A percentile compares a stretch with the other conserved stretches of the same genome.
Conservation (phyloP, 2,888 invertebrate genomes). For the Cosmia trapezina region DNA sequence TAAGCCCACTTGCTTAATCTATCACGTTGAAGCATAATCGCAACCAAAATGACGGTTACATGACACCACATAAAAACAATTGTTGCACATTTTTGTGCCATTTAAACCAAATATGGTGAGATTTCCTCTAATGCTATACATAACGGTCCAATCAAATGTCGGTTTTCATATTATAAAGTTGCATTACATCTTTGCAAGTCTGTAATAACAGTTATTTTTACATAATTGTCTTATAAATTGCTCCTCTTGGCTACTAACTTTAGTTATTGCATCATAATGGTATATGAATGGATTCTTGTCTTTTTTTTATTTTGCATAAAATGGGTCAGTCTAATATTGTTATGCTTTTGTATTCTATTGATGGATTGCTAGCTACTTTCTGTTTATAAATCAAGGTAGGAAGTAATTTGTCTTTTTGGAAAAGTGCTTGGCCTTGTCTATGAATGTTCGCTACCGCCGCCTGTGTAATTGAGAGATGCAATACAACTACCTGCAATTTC, state of each 20-base stretch:
- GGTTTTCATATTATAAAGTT: slow-evolving; percentile 39
- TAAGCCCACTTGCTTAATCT: slow-evolving; percentile 10
- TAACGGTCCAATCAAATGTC: slow-evolving; percentile 49
- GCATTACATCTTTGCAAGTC: slow-evolving; percentile 29
- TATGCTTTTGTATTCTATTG: not conserved
- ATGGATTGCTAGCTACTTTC: slow-evolving; percentile 7
- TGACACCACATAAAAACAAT: slow-evolving; percentile 33
- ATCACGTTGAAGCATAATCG: not conserved
- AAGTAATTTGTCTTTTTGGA: not conserved
- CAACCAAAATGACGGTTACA: slow-evolving; percentile 33
- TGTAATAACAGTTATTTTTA: slow-evolving; percentile 54
- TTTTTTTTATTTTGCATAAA: not conserved
- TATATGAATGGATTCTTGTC: slow-evolving; percentile 6
- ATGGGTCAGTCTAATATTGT: not conserved
- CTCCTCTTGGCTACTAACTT: slow-evolving; percentile 19
- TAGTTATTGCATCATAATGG: slow-evolving; percentile 11
- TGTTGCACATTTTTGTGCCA: slow-evolving; percentile 46
- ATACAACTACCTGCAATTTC: not conserved
- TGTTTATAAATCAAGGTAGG: slow-evolving; percentile 2
- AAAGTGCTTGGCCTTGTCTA: not conserved
- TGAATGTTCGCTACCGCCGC: not conserved
- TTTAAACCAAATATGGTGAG: slow-evolving; percentile 44
- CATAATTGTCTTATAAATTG: slow-evolving; percentile 47
- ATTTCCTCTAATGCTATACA: slow-evolving; percentile 35
- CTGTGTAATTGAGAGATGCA: slow-evolving; percentile 7